Percentiles rank a stretch among this genome's conserved stretches.
phyloP scores from a whole-genome alignment of 2,797 vertebrate genomes.

The Muscicapa striata region DNA sequence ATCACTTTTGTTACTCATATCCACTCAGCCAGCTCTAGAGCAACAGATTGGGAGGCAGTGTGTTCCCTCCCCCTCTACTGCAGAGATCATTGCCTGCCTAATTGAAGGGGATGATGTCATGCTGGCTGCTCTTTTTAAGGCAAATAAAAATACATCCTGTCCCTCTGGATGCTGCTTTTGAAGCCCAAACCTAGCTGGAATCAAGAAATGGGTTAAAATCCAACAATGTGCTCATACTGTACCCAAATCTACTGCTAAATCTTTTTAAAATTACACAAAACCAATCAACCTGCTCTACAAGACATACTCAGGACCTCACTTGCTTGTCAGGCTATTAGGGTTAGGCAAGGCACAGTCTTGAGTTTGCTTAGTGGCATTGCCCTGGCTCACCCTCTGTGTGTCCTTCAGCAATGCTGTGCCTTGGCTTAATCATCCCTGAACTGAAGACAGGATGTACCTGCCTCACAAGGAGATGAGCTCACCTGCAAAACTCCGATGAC shows the following conservation, averaged over 20 bases:
- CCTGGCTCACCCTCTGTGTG: neutral
- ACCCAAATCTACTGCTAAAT: neutral
- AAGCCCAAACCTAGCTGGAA: slow-evolving; percentile 1
- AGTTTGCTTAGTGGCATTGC: neutral
- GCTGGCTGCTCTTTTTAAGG: slow-evolving; percentile 50
- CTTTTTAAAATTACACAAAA: neutral
- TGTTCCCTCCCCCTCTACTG: neutral
- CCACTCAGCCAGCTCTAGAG: neutral
- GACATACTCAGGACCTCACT: neutral
- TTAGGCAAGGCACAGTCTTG: neutral
- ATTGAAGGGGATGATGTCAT: slow-evolving; percentile 50
- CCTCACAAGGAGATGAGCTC: neutral
- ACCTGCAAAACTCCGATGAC: neutral
- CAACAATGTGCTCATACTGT: neutral
- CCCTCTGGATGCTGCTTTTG: slow-evolving; percentile 18
- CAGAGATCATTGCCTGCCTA: slow-evolving; percentile 18
- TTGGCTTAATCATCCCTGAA: neutral
- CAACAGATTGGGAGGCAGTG: neutral
- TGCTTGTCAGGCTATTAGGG: neutral
- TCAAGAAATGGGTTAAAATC: slow-evolving; percentile 15
- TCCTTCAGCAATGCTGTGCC: neutral
- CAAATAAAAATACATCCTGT: slow-evolving; percentile 48
- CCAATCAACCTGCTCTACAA: neutral
- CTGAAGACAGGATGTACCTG: neutral
- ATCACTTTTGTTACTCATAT: neutral